These are phyloP conservation scores for Synanthedon andrenaeformis DNA, from an alignment of 2,888 invertebrate genomes.

Conservation along the genomic window DNA sequence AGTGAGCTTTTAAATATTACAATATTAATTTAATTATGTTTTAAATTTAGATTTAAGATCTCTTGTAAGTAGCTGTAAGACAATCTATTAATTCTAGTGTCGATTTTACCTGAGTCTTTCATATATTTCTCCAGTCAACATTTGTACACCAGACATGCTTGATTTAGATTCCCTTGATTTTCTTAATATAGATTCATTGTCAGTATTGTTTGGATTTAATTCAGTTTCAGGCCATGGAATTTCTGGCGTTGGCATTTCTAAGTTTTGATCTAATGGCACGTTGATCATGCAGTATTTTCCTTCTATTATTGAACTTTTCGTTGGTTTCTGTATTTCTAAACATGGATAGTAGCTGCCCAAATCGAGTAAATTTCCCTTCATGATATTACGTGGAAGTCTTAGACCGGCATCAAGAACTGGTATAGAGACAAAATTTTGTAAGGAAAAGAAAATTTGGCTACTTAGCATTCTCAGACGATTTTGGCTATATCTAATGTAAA, in stretches of 20 bases:
- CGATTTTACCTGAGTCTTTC: not conserved
- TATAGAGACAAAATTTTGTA: slow-evolving; percentile 5
- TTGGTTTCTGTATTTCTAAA: slow-evolving; percentile 16
- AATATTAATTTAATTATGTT: no score
- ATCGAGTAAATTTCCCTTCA: slow-evolving; percentile 22
- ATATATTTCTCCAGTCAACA: not conserved
- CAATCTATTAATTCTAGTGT: no score
- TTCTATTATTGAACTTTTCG: slow-evolving; percentile 22
- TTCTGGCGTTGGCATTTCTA: slow-evolving; percentile 12
- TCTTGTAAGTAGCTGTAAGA: no score
- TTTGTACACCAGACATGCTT: not conserved
- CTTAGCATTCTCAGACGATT: not conserved
- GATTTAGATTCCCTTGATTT: not conserved
- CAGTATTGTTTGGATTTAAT: slow-evolving; percentile 2
- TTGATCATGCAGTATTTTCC: slow-evolving; percentile 44
- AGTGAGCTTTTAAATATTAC: no score
- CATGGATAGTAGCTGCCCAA: slow-evolving; percentile 40
- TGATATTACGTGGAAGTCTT: slow-evolving; percentile 34
- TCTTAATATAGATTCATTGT: not conserved
- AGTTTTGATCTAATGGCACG: slow-evolving; percentile 23
- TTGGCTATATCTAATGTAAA: not conserved
- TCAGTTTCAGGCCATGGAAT: slow-evolving; percentile 11
- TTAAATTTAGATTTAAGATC: no score
- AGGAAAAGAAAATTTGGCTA: not conserved
- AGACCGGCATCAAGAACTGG: slow-evolving; percentile 39